phyloP scores from a whole-genome alignment of 2,888 invertebrate genomes.

The Lepetodrilus schrolli region DNA sequence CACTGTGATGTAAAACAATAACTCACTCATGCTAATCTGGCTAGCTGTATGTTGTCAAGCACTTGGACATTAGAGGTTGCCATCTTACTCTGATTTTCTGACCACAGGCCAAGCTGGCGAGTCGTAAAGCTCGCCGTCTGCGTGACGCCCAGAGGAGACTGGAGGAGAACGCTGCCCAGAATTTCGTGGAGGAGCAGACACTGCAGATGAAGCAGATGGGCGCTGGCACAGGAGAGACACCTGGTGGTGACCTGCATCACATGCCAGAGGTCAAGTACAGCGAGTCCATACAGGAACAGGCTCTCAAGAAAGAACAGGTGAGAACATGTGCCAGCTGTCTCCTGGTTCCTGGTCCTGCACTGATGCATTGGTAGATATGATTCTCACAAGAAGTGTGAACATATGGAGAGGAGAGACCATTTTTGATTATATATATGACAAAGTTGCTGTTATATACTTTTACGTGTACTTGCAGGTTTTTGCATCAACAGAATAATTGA shows the following conservation, averaged over 20 bases:
- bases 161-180: slow-evolving; percentile 67
- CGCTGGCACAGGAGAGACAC: slow-evolving; percentile 28
- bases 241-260: slow-evolving; percentile 54
- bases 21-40: too few relatives aligned
- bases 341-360: too few relatives aligned
- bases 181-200: slow-evolving; percentile 65
- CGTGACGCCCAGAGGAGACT: slow-evolving; percentile 57
- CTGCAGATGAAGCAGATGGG: slow-evolving; percentile 59
- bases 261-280: slow-evolving; percentile 54
- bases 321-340: not conserved
- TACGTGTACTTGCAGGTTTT: too few relatives aligned
- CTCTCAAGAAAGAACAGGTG: slow-evolving; percentile 70
- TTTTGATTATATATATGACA: too few relatives aligned
- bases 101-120: slow-evolving; percentile 67
- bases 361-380: not conserved
- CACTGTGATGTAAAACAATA: too few relatives aligned
- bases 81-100: too few relatives aligned
- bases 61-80: not conserved
- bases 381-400: not conserved
- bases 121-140: slow-evolving; percentile 56
- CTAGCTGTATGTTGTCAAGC: not conserved
- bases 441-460: too few relatives aligned
- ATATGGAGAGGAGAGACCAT: too few relatives aligned
- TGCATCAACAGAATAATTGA: too few relatives aligned
- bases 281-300: slow-evolving; percentile 63